A percentile compares a stretch with the other conserved stretches of the same genome.
phyloP scores from a whole-genome alignment of 23 tunicate genomes.

The Ascidia mentula region DNA sequence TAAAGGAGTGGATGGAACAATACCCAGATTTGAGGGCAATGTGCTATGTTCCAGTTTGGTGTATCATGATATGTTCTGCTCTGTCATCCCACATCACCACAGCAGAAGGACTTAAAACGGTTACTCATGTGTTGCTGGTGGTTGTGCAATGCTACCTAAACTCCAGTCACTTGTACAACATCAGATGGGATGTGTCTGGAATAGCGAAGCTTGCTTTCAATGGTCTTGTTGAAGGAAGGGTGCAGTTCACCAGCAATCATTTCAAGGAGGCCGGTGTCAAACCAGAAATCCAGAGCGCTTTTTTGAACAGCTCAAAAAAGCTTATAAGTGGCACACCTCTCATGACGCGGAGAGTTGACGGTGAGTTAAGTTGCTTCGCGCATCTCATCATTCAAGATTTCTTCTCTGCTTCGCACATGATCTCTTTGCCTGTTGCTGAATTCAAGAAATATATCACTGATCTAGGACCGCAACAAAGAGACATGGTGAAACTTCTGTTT shows the following conservation, averaged over 20 bases:
- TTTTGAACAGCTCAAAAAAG: background rate
- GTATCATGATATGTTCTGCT: constrained; percentile 11
- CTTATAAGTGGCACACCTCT: background rate
- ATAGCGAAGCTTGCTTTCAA: constrained; percentile 6
- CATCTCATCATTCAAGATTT: constrained; percentile 12
- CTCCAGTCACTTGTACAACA: background rate
- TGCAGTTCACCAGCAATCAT: background rate
- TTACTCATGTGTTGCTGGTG: background rate
- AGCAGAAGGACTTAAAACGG: background rate
- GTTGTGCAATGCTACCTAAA: background rate
- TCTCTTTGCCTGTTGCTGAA: background rate
- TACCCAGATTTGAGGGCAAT: constrained; percentile 17
- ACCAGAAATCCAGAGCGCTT: background rate
- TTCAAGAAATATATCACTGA: background rate
- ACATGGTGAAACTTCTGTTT: background rate
- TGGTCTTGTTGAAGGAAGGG: background rate
- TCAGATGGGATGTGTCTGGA: background rate
- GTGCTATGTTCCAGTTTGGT: constrained; percentile 25
- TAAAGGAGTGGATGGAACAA: background rate
- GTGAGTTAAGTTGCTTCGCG: background rate
- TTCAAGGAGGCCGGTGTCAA: background rate
- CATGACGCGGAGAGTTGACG: background rate
- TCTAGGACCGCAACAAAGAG: background rate
- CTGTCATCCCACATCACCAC: background rate
- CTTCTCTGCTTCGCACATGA: constrained; percentile 7